Evolutionary conservation across 2,888 invertebrate species (phyloP), one percentile per base, ranked within the genome.

Genomic region (Himalopsyche japonica): DNA sequence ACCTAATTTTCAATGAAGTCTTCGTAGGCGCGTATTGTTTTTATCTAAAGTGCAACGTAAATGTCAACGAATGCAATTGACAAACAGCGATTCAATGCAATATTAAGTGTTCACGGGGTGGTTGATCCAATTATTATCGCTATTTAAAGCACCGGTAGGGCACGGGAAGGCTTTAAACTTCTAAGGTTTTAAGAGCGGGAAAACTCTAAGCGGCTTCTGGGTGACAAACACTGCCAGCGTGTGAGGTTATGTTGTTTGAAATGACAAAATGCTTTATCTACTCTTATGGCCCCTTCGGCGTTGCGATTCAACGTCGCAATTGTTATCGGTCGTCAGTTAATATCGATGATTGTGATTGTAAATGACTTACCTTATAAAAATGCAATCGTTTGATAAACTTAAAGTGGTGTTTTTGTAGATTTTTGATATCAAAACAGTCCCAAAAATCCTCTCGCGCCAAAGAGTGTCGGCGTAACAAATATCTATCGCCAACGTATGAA

Each of bases 181-280:
- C 79, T 84, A 82, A 43, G 84, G 84, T 81, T 84, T 84, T 84
- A 81, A n/a, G 76, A 18, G 34, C 24, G 78, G 30, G 34, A 34
- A 34, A 34, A 48, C 37, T 79, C 82, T 7, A 57, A 57, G 57
- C 84, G 76, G 79, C 43, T 81, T 84, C 81, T 82, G 81, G 82
- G 82, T 84, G 84, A 81, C 84, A 84, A 84, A 84, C 76, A 82
- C 49, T 34, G 43, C 57, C 15, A 57, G 20, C 57, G 57, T 79
- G 64, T 85, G 85, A 85, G 85, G 85, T 85, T 85, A 85, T 85
- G 85, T 85, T 85, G 48, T 85, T 80, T 43, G 79, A 84, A 82
- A 80, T 85, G 82, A 82, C 85, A 85, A 85, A 82, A 85, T 85
- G 82, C 82, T 64, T 84, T 84, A 70, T 79, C 79, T 82, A 79